A percentile compares a stretch with the other conserved stretches of the same genome.
Evolutionary conservation across 2,113 vertebrate genomes (phyloP).

Genomic region (Haemorhous mexicanus): DNA sequence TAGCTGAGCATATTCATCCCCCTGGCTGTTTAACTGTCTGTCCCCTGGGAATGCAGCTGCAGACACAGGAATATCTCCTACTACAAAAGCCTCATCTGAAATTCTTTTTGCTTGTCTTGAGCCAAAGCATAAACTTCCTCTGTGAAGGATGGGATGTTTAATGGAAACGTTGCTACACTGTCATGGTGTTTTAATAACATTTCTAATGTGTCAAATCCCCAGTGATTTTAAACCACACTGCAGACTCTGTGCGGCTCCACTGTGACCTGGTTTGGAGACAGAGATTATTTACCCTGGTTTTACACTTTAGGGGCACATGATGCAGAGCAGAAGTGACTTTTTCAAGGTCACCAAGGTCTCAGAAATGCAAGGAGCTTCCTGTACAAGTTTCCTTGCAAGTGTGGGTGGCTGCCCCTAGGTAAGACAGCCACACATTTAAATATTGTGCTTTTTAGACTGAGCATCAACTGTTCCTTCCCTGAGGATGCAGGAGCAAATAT

Average conservation of each 20-base stretch:
- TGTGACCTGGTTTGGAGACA: background rate
- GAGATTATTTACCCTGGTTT: background rate
- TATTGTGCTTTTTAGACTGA: background rate
- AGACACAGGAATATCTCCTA: background rate
- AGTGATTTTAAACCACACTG: background rate
- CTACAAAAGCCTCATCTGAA: constrained; percentile 32
- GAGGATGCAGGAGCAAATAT: background rate
- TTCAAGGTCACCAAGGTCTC: background rate
- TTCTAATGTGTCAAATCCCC: constrained; percentile 37
- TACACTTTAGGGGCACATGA: background rate
- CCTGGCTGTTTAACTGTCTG: background rate
- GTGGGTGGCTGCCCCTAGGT: background rate
- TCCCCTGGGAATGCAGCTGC: background rate
- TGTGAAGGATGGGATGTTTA: constrained; percentile 53
- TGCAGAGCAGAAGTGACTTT: background rate
- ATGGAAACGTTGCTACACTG: constrained; percentile 38
- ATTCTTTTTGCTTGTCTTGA: constrained; percentile 41
- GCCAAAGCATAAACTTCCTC: constrained; percentile 49
- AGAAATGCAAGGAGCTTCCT: background rate
- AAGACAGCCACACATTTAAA: background rate
- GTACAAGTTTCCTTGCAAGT: background rate
- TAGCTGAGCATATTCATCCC: background rate
- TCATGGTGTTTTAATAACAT: constrained; percentile 50
- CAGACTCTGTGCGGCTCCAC: background rate
- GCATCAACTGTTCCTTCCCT: background rate